Evolutionary conservation across 2,797 vertebrate genomes (phyloP), one percentile per base, ranked within the genome.

Genomic region (Aldrovandia affinis): DNA sequence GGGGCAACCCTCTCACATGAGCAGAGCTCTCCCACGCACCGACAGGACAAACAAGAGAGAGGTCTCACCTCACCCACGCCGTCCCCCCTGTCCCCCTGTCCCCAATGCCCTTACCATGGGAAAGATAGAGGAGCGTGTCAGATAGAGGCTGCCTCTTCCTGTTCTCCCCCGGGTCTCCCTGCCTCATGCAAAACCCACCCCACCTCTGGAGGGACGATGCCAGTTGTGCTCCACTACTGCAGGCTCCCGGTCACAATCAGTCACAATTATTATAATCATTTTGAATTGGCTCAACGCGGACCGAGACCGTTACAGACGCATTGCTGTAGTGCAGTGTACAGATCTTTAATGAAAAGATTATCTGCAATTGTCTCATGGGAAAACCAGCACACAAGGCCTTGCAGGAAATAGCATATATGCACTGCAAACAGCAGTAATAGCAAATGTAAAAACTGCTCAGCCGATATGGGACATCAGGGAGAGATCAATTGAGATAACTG

Each of bases 401-500:
- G 55, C 25, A 22, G 1, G 20, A 22, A 22, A 59, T 22, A 59
- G 55, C 22, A 22, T 0, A 3, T 25, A 55, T 59, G 2, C 20
- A 57, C 14, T 12, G 61, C 28, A 10, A 9, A 10, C 0, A 7
- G n/a, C 28, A 4, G 6, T 63, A 63, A 63, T 14, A 63, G 55
- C 22, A 3, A 20, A 28, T 12, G 61, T 30, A 63, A 10, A n/a
- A 30, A 30, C 5, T 63, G 61, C 61, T 63, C 61, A 63, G n/a
- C n/a, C 61, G 28, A 30, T 30, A n/a, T 28, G 61, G 61, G n/a
- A 28, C 10, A 2, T n/a, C n/a, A 30, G 61, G 61, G 25, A 10
- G 5, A 22, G 12, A 7, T 82, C 14, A 84, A 47, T 57, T 83
- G 78, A 86, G 65, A 68, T 68, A 14, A 36, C 30, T 68, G 65